Evolutionary conservation across 2,797 vertebrate genomes (phyloP), one percentile per base, ranked within the genome.

Genomic region (Sitta carolinensis): DNA sequence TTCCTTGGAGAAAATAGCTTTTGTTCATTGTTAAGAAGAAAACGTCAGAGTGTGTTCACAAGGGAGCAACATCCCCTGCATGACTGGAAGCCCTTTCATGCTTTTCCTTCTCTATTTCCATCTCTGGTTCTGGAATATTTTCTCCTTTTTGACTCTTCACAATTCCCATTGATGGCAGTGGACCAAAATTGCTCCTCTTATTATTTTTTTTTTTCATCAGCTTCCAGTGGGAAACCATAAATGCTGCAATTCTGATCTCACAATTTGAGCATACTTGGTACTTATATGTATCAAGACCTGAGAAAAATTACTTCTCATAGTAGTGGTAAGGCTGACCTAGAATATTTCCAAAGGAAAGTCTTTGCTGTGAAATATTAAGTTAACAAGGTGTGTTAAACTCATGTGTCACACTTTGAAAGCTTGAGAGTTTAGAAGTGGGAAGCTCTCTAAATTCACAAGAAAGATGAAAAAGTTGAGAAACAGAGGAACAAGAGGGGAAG

Each of bases 381-480:
- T 95, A 94, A 85, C 68, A 96, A 93, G 93, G 59, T 79, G 87
- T 87, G 88, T 93, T 94, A 89, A 96, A 94, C 79, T 96, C 62
- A 21, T 57, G 34, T 95, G 90, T 88, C 84, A 74, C 1, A 5
- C 74, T 93, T 96, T 92, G 88, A 88, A 97, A 95, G 45, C 64
- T 12, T 25, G 52, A 84, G 82, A 90, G 79, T 94, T 96, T 92
- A 88, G 77, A 93, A 95, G 58, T 73, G 63, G 38, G 61, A 81
- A 92, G 72, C 82, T 94, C 69, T 95, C 51, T 91, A 76, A 96
- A 94, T 85, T 92, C 92, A 80, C n/a, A 88, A 87, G 68, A 72
- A 95, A 90, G 89, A 81, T 93, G 36, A 96, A 95, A 94, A 94
- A 73, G 87, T 50, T 68, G 47, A 72, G 85, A 93, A 84, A 92